Base-by-base conservation (phyloP, 2,797 vertebrate species). In the Scyliorhinus canicula region DNA sequence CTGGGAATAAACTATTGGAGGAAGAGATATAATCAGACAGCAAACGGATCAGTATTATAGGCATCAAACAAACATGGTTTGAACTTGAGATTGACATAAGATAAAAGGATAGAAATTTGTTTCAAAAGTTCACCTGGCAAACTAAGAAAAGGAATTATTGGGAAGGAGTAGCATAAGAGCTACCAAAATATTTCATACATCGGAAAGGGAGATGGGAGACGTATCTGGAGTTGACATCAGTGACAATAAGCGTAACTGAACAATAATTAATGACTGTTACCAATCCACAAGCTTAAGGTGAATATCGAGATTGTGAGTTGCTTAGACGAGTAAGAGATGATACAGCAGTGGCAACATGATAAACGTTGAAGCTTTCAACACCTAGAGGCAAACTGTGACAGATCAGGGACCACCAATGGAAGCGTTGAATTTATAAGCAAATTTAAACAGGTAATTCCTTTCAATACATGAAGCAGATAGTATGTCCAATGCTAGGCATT, bases 51-150 rank as follows among this genome's bases (percentile, higher is more conserved):
- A 63, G n/a, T 91, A 91, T 63, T 91, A 12, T 24, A 63, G 57
- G 57, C 57, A 44, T 91, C 60, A 91, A 91, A 91, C 60, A 44
- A 91, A 26, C 31, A 91, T 65, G 57, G n/a, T 91, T 82, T 65
- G 60, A 65, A 57, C 60, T 63, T 35, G 57, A 91, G 88, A 65
- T 63, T 40, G 88, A 65, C 57, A 44, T 63, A 35, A 91, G 88
- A 91, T 65, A 63, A 60, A 63, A 91, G 21, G n/a, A 65, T 24
- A 60, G 40, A 57, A 65, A 91, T 40, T 65, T 26, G n/a, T 60
- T 91, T 44, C 88, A 65, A 65, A 65, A 57, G 44, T 40, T 91
- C 57, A 91, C 88, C 19, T 91, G 35, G 9, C 44, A 65, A 91
- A 65, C n/a, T 63, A 44, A 65, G 21, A 14, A 91, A 44, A 65